phyloP scores from a whole-genome alignment of 1,140 invertebrate species.

The Tetragonula clypearis region DNA sequence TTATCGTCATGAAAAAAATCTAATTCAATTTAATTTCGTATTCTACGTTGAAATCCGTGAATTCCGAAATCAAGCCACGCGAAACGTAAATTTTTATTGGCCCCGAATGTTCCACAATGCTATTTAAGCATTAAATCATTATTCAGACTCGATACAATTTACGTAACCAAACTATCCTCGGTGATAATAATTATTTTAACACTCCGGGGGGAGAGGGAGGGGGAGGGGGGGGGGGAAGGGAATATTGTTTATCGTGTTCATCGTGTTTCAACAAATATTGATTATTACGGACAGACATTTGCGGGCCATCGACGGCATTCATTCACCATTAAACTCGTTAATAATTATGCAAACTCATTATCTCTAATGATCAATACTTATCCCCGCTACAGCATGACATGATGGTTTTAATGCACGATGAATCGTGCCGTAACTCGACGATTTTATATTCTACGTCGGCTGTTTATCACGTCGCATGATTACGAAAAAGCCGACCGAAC shows the following conservation, averaged over 20 bases:
- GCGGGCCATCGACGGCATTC: neutral
- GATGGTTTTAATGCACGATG: neutral
- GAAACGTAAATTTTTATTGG: too few relatives aligned
- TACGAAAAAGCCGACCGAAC: too few relatives aligned
- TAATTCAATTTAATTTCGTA: too few relatives aligned
- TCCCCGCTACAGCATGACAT: neutral
- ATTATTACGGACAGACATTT: neutral
- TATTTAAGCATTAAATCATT: neutral
- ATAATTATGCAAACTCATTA: conserved; percentile 20
- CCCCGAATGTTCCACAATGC: neutral
- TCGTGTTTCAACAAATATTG: neutral
- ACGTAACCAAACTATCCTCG: neutral
- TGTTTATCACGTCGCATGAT: too few relatives aligned
- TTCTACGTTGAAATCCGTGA: too few relatives aligned
- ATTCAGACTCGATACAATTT: neutral
- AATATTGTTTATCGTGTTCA: neutral
- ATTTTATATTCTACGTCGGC: neutral
- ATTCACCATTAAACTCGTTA: conserved; percentile 2
- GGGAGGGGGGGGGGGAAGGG: too few relatives aligned
- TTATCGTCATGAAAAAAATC: too few relatives aligned
- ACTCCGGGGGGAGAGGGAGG: too few relatives aligned
- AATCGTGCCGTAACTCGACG: neutral
- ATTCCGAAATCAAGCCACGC: too few relatives aligned
- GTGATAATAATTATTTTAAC: neutral
- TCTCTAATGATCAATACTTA: conserved; percentile 8